Evolutionary conservation across 2,888 invertebrate genomes (phyloP).

Genomic region (Drosophila kuntzei): DNA sequence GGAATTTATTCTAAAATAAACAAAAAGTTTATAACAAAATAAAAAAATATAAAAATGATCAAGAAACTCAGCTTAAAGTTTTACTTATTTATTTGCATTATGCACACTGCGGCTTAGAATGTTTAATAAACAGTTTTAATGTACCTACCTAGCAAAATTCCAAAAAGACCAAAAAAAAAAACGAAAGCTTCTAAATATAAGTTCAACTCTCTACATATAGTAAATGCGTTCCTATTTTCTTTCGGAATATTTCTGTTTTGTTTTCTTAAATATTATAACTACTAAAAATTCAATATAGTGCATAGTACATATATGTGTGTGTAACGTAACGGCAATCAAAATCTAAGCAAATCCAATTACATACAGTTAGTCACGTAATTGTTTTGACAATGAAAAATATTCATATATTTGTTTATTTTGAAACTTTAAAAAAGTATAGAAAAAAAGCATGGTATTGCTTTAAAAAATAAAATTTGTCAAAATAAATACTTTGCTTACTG

Average conservation of each 20-base stretch:
- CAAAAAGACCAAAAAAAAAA: slow-evolving; percentile 34
- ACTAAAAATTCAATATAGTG: slow-evolving; percentile 21
- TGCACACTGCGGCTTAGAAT: slow-evolving; percentile 85
- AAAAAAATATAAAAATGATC: slow-evolving; percentile 53
- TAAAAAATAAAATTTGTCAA: not conserved
- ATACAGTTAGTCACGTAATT: not conserved
- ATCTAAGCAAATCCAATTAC: slow-evolving; percentile 22
- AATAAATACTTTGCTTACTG: not conserved
- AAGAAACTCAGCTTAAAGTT: slow-evolving; percentile 80
- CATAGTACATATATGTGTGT: slow-evolving; percentile 35
- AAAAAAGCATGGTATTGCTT: too few relatives aligned
- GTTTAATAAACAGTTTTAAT: slow-evolving; percentile 69
- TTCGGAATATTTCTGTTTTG: slow-evolving; percentile 29
- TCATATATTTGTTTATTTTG: not conserved
- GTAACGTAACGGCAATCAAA: slow-evolving; percentile 43
- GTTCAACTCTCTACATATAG: slow-evolving; percentile 47
- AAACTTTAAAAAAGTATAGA: too few relatives aligned
- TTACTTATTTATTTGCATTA: slow-evolving; percentile 84
- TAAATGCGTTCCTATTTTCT: slow-evolving; percentile 44
- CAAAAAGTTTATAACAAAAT: slow-evolving; percentile 15
- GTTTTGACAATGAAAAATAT: not conserved
- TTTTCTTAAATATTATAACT: slow-evolving; percentile 30
- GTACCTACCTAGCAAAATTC: slow-evolving; percentile 57
- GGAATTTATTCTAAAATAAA: slow-evolving; percentile 23
- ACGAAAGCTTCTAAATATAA: slow-evolving; percentile 39